Base-by-base conservation (phyloP, 2,113 vertebrate genomes). In the Bungarus multicinctus region DNA sequence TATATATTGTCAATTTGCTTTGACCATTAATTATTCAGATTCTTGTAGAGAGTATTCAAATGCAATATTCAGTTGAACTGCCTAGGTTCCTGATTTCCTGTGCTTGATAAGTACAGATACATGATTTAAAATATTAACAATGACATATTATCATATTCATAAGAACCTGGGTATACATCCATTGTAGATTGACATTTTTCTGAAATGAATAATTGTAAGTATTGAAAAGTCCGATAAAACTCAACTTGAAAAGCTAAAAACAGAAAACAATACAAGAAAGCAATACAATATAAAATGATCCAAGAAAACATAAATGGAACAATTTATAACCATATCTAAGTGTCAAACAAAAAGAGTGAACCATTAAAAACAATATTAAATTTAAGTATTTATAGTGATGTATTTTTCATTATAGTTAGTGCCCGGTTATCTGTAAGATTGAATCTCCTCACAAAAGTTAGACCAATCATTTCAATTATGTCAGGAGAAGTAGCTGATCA, bases 321-420 rank as follows among this genome's bases (percentile, higher is more conserved):
- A 92, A 89, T 52, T 96, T 96, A 93, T 94, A 97, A 95, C 93
- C 87, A 94, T 96, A 92, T 22, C 18, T 90, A 5, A 22, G 89
- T 92, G 94, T 93, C 57, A 89, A 94, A 93, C 96, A 96, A 97
- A 96, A 97, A 94, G 88, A 94, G 74, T 74, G 95, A 93, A 87
- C 88, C 91, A 89, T 96, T 97, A 54, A 25, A 50, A 50, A 22
- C 18, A 22, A 43, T 25, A 3, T 39, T 22, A 50, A 96, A 93
- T 22, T 2, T 94, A 93, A 89, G 55, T 97, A 96, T 97, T 97
- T 97, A 96, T 95, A 94, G 95, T 95, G 95, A 97, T 97, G 96
- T 97, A 97, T 96, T 95, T 64, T 8, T 64, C 60, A 64, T 60
- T 60, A 30, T 14, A 12, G 12, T 64, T 64, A 30, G 10, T 64